Evolutionary conservation across 64 coral and sea anemone species (phyloP).

Genomic region (Montipora efflorescens): DNA sequence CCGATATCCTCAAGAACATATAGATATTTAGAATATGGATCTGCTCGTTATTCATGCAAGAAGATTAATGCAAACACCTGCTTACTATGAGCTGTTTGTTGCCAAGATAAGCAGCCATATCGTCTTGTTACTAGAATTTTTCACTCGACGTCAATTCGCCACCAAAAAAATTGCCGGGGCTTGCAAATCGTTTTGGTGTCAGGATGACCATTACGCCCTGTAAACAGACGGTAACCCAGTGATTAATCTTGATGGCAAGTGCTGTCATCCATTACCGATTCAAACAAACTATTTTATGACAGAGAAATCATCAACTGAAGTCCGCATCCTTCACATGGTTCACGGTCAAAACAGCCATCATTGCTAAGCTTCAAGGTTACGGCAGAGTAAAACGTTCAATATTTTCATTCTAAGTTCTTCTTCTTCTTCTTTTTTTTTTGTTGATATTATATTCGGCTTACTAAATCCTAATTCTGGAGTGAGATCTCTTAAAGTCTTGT

Average conservation of each 20-base stretch:
- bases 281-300: neutral
- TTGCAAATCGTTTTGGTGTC: too few relatives aligned
- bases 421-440: neutral
- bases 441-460: too few relatives aligned
- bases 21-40: neutral
- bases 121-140: neutral
- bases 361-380: neutral
- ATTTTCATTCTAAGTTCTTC: too few relatives aligned
- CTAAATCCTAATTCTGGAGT: too few relatives aligned
- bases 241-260: too few relatives aligned
- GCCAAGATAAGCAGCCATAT: neutral
- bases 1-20: neutral
- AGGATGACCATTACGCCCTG: too few relatives aligned
- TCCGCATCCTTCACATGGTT: too few relatives aligned
- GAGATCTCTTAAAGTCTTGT: neutral
- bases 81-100: neutral
- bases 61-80: slow-evolving; percentile 21
- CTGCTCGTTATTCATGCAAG: slow-evolving; percentile 35
- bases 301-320: neutral
- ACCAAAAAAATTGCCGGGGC: too few relatives aligned
- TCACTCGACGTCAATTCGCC: neutral
- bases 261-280: neutral
- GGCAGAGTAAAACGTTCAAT: neutral
- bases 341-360: neutral
- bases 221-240: too few relatives aligned